Evolutionary conservation across 2,888 invertebrate species (phyloP).

Genomic region (Drosophila barbarae): DNA sequence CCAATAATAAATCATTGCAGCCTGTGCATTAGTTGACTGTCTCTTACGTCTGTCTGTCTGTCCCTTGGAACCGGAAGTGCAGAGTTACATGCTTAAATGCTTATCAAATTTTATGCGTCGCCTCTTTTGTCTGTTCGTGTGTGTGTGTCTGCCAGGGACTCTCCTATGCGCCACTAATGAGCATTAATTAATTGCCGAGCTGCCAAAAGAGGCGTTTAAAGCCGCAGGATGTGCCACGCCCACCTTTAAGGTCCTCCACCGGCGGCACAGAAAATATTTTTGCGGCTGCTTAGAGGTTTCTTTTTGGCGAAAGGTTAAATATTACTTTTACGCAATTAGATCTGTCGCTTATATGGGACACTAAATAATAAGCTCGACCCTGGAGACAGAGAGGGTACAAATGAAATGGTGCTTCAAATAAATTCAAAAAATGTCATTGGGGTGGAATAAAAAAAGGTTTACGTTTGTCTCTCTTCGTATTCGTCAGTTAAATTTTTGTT

Average conservation of each 20-base stretch:
- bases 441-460: not conserved
- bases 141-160: conserved; percentile 16
- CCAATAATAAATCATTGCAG: conserved; percentile 75
- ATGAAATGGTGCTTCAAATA: not conserved
- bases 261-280: conserved; percentile 10
- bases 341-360: not conserved
- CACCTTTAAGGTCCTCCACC: conserved; percentile 25
- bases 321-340: conserved; percentile 5
- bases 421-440: not conserved
- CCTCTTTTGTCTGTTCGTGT: conserved; percentile 16
- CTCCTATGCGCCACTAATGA: conserved; percentile 50
- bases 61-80: conserved; percentile 58
- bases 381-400: not conserved
- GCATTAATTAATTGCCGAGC: conserved; percentile 73
- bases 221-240: conserved; percentile 29
- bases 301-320: conserved; percentile 14
- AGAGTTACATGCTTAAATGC: conserved; percentile 73
- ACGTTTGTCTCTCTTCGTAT: not conserved
- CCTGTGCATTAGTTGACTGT: conserved; percentile 70
- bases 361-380: conserved; percentile 2
- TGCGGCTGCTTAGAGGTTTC: conserved; percentile 36
- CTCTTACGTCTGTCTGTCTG: conserved; percentile 26
- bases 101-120: conserved; percentile 70
- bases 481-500: not conserved
- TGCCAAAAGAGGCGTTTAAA: conserved; percentile 27